phyloP scores from a whole-genome alignment of 2,113 vertebrate genomes.

The Ariopsis seemanni region DNA sequence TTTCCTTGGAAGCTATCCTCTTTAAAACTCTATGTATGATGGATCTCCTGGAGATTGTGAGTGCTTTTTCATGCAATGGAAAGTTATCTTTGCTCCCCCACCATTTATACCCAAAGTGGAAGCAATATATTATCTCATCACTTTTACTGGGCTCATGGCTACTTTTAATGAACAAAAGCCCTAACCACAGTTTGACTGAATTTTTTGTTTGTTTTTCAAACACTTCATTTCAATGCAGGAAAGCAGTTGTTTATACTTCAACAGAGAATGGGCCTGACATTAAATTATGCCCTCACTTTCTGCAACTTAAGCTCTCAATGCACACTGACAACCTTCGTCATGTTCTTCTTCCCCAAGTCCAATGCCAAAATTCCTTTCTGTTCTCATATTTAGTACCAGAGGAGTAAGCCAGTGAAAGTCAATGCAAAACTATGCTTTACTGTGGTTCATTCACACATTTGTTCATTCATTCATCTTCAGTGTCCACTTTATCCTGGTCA shows the following conservation, averaged over 20 bases:
- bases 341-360: background rate
- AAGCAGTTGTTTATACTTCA: background rate
- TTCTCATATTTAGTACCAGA: background rate
- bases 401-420: background rate
- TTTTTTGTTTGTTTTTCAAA: background rate
- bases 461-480: background rate
- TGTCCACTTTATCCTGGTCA: background rate
- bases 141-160: background rate
- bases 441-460: no score
- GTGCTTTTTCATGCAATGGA: background rate
- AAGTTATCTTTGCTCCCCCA: background rate
- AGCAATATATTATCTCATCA: slow-evolving; percentile 5
- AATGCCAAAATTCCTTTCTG: background rate
- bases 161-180: background rate
- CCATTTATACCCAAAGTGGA: background rate
- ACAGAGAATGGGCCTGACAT: background rate
- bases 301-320: background rate
- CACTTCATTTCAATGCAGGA: background rate
- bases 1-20: background rate
- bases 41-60: background rate
- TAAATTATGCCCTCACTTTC: background rate
- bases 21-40: background rate
- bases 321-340: background rate
- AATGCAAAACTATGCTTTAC: no score
- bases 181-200: background rate